Conservation (phyloP, 2,888 invertebrate genomes). For the Acanthosepion lycidas region DNA sequence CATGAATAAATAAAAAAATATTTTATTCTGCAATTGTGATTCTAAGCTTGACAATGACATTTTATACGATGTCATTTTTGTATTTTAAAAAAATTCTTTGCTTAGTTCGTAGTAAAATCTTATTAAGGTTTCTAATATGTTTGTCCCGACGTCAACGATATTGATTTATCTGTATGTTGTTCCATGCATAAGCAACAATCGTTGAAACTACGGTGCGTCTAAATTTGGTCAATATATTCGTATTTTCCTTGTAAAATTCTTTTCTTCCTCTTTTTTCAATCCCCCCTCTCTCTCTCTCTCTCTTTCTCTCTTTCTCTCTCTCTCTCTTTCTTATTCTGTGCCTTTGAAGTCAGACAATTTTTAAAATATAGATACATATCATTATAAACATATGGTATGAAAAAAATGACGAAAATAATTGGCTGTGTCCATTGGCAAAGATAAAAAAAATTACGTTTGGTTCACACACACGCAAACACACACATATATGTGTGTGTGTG, state of each 20-base stretch:
- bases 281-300: not conserved
- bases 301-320: not conserved
- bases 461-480: not conserved
- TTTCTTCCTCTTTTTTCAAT: not conserved
- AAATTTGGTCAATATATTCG: not conserved
- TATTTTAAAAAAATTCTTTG: too few relatives aligned
- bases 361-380: not conserved
- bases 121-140: not conserved
- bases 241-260: not conserved
- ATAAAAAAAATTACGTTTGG: not conserved
- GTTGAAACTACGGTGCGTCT: not conserved
- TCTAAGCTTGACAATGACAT: too few relatives aligned
- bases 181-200: not conserved
- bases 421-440: not conserved
- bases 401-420: not conserved
- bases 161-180: not conserved
- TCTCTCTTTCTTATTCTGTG: not conserved
- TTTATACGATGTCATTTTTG: too few relatives aligned
- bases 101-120: too few relatives aligned
- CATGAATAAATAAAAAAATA: too few relatives aligned
- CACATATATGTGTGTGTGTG: too few relatives aligned
- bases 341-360: not conserved
- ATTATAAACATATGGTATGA: too few relatives aligned
- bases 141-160: not conserved
- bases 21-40: too few relatives aligned